These are phyloP conservation scores for Cataglyphis livida DNA, from an alignment of 2,888 invertebrate genomes.

Conservation along the genomic window DNA sequence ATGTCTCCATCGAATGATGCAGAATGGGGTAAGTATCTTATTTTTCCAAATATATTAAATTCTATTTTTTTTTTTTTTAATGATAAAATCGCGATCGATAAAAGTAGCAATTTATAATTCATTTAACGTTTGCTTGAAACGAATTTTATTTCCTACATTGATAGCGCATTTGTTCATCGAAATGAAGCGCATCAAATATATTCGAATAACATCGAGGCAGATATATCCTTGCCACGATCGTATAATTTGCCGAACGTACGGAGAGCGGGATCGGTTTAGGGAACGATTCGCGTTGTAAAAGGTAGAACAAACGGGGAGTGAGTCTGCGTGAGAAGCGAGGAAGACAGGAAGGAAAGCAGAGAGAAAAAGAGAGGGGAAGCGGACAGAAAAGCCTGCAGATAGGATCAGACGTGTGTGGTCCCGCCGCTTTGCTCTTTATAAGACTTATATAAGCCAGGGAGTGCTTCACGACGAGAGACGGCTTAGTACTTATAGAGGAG, in stretches of 20 bases:
- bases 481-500: constrained; percentile 44
- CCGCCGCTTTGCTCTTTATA: constrained; percentile 84
- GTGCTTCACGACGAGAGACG: constrained; percentile 68
- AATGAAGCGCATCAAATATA: constrained; percentile 4
- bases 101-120: constrained; percentile 10
- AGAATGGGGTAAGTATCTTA: constrained; percentile 82
- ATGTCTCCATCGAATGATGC: constrained; percentile 27
- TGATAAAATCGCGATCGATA: not conserved
- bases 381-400: constrained; percentile 79
- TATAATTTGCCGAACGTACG: constrained; percentile 49
- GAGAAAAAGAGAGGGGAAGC: constrained; percentile 67
- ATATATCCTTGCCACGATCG: constrained; percentile 34
- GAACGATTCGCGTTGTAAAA: constrained; percentile 48
- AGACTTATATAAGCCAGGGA: constrained; percentile 84
- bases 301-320: constrained; percentile 57
- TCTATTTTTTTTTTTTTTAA: not conserved
- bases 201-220: constrained; percentile 40
- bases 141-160: not conserved
- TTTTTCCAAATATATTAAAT: not conserved
- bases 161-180: not conserved
- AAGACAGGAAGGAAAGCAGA: constrained; percentile 57
- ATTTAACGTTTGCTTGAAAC: constrained; percentile 1
- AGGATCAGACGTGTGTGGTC: constrained; percentile 86
- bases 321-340: constrained; percentile 41
- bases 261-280: constrained; percentile 43